A percentile compares a stretch with the other conserved stretches of the same genome.
Evolutionary conservation across 2,797 vertebrate species (phyloP).

Genomic region (Cyclopterus lumpus): DNA sequence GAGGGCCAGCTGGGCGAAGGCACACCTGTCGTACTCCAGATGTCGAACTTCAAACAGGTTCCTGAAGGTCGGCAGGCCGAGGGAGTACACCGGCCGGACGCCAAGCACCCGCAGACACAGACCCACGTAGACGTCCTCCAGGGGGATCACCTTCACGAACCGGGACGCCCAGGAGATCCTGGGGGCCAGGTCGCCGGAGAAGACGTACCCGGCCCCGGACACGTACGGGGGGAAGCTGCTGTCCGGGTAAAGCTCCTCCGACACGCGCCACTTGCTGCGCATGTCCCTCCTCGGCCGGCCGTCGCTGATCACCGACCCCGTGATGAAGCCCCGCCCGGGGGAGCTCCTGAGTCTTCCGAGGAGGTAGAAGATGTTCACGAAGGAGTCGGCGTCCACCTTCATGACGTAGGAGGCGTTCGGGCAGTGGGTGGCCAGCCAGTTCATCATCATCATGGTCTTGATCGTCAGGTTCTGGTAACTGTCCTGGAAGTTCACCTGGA

Average conservation of each 20-base stretch:
- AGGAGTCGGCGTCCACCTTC: slow-evolving; percentile 87
- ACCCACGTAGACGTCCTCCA: slow-evolving; percentile 97
- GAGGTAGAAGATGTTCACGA: slow-evolving; percentile 83
- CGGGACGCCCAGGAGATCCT: slow-evolving; percentile 91
- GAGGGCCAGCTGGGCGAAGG: slow-evolving; percentile 67
- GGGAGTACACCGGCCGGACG: slow-evolving; percentile 88
- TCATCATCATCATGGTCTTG: slow-evolving; percentile 86
- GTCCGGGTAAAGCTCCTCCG: slow-evolving; percentile 88
- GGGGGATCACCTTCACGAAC: slow-evolving; percentile 88
- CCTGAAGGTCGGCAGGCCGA: slow-evolving; percentile 82
- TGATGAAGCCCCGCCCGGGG: slow-evolving; percentile 62
- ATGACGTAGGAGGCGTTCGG: slow-evolving; percentile 77
- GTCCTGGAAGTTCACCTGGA: slow-evolving; percentile 85
- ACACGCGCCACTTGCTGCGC: slow-evolving; percentile 90
- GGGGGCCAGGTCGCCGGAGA: slow-evolving; percentile 91
- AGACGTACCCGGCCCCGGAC: slow-evolving; percentile 94
- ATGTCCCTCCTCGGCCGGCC: slow-evolving; percentile 89
- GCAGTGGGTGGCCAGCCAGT: slow-evolving; percentile 80
- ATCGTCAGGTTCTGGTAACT: slow-evolving; percentile 85
- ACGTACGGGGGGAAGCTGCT: slow-evolving; percentile 92
- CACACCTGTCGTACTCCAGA: slow-evolving; percentile 77
- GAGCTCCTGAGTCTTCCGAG: slow-evolving; percentile 33
- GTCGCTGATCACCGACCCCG: slow-evolving; percentile 89
- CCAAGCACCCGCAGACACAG: slow-evolving; percentile 91
- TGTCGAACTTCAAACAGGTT: slow-evolving; percentile 78